These are phyloP conservation scores for Eurystomus glaucurus DNA, from an alignment of 2,797 vertebrate genomes.

Conservation along the genomic window DNA sequence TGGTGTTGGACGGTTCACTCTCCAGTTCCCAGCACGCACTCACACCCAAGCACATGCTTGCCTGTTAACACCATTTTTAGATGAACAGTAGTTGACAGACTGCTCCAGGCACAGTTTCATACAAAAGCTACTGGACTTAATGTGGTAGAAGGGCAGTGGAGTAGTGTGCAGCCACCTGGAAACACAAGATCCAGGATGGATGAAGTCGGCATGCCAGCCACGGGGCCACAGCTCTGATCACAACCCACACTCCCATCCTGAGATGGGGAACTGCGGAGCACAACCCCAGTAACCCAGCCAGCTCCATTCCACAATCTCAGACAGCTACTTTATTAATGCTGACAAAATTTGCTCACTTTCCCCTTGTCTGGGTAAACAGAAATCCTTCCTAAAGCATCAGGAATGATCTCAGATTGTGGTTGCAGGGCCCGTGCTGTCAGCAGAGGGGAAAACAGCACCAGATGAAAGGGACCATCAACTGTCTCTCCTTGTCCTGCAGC, in stretches of 20 bases:
- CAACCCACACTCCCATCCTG: neutral
- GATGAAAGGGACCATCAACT: accelerated
- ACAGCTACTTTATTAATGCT: neutral
- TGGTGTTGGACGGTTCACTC: neutral
- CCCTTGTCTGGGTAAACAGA: neutral
- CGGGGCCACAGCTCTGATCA: neutral
- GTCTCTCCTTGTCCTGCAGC: neutral
- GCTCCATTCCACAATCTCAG: accelerated
- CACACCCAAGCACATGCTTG: neutral
- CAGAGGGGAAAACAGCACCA: neutral
- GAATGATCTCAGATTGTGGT: neutral
- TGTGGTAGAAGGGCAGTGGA: neutral
- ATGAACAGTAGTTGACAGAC: neutral
- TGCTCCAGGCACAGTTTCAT: neutral
- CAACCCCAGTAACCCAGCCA: neutral
- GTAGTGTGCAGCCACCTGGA: neutral
- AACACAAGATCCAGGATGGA: neutral
- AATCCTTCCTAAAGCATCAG: neutral
- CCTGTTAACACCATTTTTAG: neutral
- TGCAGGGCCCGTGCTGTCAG: neutral
- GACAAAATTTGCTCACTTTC: neutral
- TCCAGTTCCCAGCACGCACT: neutral
- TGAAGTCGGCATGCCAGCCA: neutral
- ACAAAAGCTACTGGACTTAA: neutral
- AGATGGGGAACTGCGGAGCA: neutral